Conservation (phyloP, 2,113 vertebrate genomes). For the Panthera uncia region DNA sequence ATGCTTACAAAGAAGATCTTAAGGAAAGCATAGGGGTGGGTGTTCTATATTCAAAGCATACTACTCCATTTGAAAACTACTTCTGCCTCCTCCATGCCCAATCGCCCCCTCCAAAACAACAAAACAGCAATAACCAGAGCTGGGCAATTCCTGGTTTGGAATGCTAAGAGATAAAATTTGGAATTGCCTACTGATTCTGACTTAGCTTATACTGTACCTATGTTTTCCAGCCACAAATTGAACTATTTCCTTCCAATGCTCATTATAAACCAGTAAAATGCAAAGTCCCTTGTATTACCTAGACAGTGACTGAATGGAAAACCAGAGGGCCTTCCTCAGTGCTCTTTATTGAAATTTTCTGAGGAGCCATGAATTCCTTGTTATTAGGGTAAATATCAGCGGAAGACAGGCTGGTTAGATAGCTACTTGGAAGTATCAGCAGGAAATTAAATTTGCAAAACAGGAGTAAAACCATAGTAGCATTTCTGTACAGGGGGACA, state of each 20-base stretch:
- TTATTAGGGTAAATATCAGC: constrained; percentile 48
- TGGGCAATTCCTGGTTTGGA: background rate
- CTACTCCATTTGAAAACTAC: background rate
- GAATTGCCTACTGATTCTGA: background rate
- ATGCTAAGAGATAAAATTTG: background rate
- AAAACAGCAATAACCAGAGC: background rate
- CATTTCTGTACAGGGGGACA: constrained; percentile 9
- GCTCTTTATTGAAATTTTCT: constrained; percentile 34
- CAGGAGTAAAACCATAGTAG: constrained; percentile 1
- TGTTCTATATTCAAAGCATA: background rate
- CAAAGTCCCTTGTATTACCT: background rate
- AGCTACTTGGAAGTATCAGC: constrained; percentile 51
- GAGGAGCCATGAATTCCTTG: background rate
- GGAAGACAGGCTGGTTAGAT: constrained; percentile 39
- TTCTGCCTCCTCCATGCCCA: background rate
- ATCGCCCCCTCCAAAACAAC: background rate
- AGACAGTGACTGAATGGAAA: background rate
- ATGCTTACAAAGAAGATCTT: background rate
- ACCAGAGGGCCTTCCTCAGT: background rate
- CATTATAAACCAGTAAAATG: background rate
- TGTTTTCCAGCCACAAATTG: background rate
- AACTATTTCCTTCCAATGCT: background rate
- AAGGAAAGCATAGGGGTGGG: background rate
- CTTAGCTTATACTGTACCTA: background rate
- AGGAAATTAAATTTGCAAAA: constrained; percentile 76